These are phyloP conservation scores for Cavia aperea DNA, from an alignment of 2,113 vertebrate genomes.

Conservation along the genomic window DNA sequence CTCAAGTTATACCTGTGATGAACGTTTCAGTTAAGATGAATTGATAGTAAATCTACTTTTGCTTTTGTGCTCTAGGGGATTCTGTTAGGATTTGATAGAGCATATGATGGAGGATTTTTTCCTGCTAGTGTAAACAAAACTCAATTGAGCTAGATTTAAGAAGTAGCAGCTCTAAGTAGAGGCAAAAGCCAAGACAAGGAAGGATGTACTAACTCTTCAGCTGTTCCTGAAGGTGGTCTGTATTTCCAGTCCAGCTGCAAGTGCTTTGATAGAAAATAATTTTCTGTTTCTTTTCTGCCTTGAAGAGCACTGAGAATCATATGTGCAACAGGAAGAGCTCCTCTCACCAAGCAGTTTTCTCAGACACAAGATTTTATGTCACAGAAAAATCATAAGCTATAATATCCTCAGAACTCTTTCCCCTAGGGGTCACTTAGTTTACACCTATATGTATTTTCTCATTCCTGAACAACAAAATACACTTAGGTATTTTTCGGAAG, in stretches of 20 bases:
- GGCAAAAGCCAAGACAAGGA: not conserved
- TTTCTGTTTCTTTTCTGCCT: not conserved
- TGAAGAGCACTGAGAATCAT: not conserved
- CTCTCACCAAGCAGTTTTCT: not conserved
- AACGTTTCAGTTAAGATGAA: not conserved
- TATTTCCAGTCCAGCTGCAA: constrained; percentile 11
- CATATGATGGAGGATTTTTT: not conserved
- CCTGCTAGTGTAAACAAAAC: not conserved
- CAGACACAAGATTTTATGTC: not conserved
- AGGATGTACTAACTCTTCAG: not conserved
- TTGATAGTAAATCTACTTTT: constrained; percentile 38
- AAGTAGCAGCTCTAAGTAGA: not conserved
- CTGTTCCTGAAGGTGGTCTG: not conserved
- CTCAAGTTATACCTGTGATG: not conserved
- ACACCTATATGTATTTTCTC: not conserved
- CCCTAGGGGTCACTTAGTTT: not conserved
- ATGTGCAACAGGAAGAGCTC: not conserved
- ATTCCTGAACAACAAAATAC: not conserved
- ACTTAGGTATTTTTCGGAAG: constrained; percentile 8
- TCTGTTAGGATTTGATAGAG: not conserved
- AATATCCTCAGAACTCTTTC: not conserved
- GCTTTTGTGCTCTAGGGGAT: constrained; percentile 1
- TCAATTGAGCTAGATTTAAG: not conserved
- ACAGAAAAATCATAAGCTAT: not conserved
- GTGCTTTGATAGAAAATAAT: not conserved